Conservation (phyloP, 1,140 invertebrate species). For the Propsilocerus akamusi region DNA sequence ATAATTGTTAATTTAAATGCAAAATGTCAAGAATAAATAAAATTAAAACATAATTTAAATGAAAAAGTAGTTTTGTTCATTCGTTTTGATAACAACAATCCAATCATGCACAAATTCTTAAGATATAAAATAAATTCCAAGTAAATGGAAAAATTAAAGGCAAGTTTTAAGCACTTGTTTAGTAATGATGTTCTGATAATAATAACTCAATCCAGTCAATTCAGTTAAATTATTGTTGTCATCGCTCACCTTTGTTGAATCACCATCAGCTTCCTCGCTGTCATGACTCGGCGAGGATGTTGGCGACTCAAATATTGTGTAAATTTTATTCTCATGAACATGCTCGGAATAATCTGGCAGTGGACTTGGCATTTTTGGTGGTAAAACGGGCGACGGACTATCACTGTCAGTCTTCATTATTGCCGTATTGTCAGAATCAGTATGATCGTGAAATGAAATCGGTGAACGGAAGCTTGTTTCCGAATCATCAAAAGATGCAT, state of each 20-base stretch:
- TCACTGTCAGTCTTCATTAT: not conserved
- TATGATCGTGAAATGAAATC: not conserved
- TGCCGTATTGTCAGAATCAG: not conserved
- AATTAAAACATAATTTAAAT: no score
- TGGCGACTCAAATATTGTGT: not conserved
- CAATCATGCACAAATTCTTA: not conserved
- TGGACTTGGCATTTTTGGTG: not conserved
- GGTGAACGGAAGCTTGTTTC: constrained; percentile 4
- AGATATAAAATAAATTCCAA: not conserved
- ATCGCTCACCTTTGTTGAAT: not conserved
- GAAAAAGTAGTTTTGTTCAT: no score
- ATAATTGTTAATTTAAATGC: not conserved
- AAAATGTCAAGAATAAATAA: no score
- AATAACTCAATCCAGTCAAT: constrained; percentile 15
- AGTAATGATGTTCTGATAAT: constrained; percentile 25
- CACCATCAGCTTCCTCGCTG: not conserved
- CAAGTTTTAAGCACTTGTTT: constrained; percentile 30
- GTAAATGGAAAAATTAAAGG: constrained; percentile 10
- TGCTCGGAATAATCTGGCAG: not conserved
- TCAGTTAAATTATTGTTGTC: not conserved
- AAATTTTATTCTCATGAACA: not conserved
- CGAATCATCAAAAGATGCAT: constrained; percentile 5
- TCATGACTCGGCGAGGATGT: not conserved
- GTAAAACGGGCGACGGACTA: not conserved
- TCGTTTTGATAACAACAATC: no score